Evolutionary conservation across 2,113 vertebrate species (phyloP), one percentile per base, ranked within the genome.

Genomic region (Poeciliopsis prolifica): DNA sequence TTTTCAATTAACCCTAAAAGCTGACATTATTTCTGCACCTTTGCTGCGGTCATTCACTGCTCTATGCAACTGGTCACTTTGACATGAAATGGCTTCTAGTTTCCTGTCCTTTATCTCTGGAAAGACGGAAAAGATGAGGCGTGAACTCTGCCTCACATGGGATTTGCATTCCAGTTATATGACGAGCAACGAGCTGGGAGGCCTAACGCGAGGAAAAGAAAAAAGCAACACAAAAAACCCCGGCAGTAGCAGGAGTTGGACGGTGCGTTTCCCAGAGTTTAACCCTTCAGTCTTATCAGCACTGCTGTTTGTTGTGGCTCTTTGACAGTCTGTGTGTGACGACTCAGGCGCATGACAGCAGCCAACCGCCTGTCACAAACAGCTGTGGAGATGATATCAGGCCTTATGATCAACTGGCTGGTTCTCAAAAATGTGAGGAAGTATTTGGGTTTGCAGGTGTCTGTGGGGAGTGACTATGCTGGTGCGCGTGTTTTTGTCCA

Each of bases 361-460:
- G 83, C 86, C 65, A 77, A 89, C 81, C 51, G 79, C 68, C 77
- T 86, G 74, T 72, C 82, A 70, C n/a, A 3, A 63, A 82, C 89
- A 89, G 80, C 87, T 90, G 82, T 73, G 61, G 35, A 77, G 86
- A 84, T 82, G 61, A n/a, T 62, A 86, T 89, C 87, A 82, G 65
- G 58, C 62, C 3, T 19, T n/a, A 3, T 61, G 12, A 13, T 85
- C 77, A 82, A 84, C 82, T 80, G 82, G 71, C 67, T 62, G 44
- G 14, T 63, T 69, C 76, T 78, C 42, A 35, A 72, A 40, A 61
- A 75, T 15, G 6, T 28, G 58, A 74, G 37, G 19, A 37, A 61
- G 33, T 13, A 14, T n/a, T 65, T 1, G 14, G 62, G 65, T 62
- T 74, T 71, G 19, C 22, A 12, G 15, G 42, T 35, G 1, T 66